phyloP scores from a whole-genome alignment of 2,113 vertebrate genomes.

The Myiopsitta monachus region DNA sequence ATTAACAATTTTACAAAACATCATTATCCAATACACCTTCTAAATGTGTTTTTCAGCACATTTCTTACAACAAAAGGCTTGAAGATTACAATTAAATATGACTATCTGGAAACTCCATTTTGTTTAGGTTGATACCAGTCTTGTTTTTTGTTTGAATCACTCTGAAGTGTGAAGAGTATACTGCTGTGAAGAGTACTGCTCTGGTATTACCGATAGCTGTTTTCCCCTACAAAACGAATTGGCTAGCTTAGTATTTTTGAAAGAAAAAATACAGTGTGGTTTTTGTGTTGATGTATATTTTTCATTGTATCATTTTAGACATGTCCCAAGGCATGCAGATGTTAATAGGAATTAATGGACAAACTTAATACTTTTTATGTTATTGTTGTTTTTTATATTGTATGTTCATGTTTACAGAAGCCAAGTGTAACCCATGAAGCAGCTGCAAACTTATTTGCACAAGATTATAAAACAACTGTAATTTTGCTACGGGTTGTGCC shows the following conservation, averaged over 20 bases:
- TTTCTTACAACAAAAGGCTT: background rate
- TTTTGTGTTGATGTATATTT: background rate
- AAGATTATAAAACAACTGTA: background rate
- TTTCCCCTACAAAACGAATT: background rate
- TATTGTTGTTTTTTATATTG: background rate
- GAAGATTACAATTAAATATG: background rate
- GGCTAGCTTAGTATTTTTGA: background rate
- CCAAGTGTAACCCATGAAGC: background rate
- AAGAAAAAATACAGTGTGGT: background rate
- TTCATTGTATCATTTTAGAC: background rate
- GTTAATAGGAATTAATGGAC: background rate
- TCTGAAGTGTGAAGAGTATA: background rate
- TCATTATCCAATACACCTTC: background rate
- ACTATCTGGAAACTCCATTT: background rate
- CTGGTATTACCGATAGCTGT: background rate
- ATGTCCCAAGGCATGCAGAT: background rate
- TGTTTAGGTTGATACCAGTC: background rate
- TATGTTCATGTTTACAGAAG: background rate
- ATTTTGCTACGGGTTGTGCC: background rate
- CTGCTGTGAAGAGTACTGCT: background rate
- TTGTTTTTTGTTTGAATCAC: background rate
- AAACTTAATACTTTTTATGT: background rate
- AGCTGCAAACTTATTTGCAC: background rate
- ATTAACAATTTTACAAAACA: background rate
- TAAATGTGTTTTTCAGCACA: background rate